A percentile compares a stretch with the other conserved stretches of the same genome.
These are phyloP conservation scores for Apostichopus californicus DNA, from an alignment of 35 echinoderm and acorn worm species.

Conservation along the genomic window DNA sequence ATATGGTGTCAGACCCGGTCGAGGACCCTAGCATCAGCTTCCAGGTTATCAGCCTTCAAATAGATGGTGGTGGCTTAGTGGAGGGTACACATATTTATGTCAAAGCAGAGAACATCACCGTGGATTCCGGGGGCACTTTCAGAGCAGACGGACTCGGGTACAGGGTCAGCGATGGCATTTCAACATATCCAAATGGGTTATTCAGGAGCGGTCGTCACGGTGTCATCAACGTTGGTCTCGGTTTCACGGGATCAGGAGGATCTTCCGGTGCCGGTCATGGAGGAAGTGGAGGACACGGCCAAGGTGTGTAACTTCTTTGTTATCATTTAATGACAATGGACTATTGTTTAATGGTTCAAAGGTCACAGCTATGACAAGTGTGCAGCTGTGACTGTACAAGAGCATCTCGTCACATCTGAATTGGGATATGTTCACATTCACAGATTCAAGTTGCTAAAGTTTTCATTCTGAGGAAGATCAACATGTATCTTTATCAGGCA, in stretches of 20 bases:
- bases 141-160: constrained; percentile 79
- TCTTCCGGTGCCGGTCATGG: constrained; percentile 83
- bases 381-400: too few species aligned
- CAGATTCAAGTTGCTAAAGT: too few species aligned
- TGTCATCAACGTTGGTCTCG: constrained; percentile 80
- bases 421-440: too few species aligned
- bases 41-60: constrained; percentile 58
- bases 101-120: constrained; percentile 82
- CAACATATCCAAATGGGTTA: constrained; percentile 68
- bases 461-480: too few species aligned
- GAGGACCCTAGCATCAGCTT: constrained; percentile 76
- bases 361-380: too few species aligned
- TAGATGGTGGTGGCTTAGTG: constrained; percentile 85
- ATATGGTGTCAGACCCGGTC: constrained; percentile 86
- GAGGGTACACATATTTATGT: constrained; percentile 89
- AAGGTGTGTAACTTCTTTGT: constrained; percentile 27
- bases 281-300: constrained; percentile 89
- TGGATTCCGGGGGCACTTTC: constrained; percentile 76
- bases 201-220: constrained; percentile 72
- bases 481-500: too few species aligned
- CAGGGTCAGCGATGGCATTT: constrained; percentile 53
- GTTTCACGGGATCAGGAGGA: constrained; percentile 40
- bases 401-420: too few species aligned
- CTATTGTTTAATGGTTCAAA: too few species aligned
- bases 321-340: too few species aligned